Evolutionary conservation across 2,113 vertebrate species (phyloP).

Genomic region (Agapornis roseicollis): DNA sequence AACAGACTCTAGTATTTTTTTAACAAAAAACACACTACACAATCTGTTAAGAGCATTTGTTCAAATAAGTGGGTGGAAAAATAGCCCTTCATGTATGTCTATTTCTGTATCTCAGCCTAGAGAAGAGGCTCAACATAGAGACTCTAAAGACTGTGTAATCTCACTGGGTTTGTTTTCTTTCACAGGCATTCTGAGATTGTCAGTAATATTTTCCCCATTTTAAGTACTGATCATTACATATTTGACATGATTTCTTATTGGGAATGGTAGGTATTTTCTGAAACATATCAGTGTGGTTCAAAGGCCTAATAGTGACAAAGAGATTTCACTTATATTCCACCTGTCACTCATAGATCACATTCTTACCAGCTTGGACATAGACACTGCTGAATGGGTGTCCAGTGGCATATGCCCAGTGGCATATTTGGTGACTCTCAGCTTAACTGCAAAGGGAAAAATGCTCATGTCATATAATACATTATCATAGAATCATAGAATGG

Average conservation of each 20-base stretch:
- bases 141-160: not conserved
- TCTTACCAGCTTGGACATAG: not conserved
- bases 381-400: not conserved
- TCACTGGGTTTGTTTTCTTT: not conserved
- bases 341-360: not conserved
- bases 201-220: not conserved
- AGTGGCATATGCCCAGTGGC: not conserved
- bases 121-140: not conserved
- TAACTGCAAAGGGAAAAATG: not conserved
- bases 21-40: not conserved
- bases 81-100: not conserved
- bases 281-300: not conserved
- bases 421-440: not conserved
- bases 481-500: not conserved
- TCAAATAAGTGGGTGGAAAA: not conserved
- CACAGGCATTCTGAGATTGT: not conserved
- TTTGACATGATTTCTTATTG: not conserved
- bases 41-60: not conserved
- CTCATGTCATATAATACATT: not conserved
- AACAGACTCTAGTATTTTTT: not conserved
- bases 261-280: not conserved
- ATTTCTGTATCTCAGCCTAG: not conserved
- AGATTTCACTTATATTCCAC: not conserved
- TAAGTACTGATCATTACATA: not conserved
- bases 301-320: not conserved